These are phyloP conservation scores for Lasioglossum leucozonium DNA, from an alignment of 2,888 invertebrate genomes.

Conservation along the genomic window DNA sequence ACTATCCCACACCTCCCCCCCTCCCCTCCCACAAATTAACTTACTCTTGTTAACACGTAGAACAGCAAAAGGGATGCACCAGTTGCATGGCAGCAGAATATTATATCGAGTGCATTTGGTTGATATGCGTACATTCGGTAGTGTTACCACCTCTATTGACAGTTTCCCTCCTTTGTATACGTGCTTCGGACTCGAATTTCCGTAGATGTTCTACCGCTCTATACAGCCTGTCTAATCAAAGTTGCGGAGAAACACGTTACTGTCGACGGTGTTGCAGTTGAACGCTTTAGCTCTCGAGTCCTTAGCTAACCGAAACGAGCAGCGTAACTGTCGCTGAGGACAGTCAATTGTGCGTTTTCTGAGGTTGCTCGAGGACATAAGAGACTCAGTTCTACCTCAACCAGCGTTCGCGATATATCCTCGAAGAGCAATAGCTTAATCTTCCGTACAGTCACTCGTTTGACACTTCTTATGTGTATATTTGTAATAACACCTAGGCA, in stretches of 20 bases:
- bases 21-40: not conserved
- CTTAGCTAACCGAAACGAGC: not conserved
- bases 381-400: not conserved
- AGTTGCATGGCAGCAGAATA: not conserved
- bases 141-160: not conserved
- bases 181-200: conserved; percentile 13
- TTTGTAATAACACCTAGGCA: not conserved
- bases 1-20: too few relatives aligned
- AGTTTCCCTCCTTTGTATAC: not conserved
- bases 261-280: not conserved
- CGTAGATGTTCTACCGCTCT: conserved; percentile 18
- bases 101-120: not conserved
- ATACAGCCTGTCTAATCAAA: conserved; percentile 41
- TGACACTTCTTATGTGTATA: not conserved
- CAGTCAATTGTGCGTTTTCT: conserved; percentile 47
- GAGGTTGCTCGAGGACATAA: conserved; percentile 15
- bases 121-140: not conserved
- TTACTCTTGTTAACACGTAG: not conserved
- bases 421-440: not conserved
- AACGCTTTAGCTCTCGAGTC: not conserved
- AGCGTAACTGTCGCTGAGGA: conserved; percentile 9
- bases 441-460: not conserved
- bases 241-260: conserved; percentile 20
- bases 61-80: not conserved
- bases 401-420: conserved; percentile 1